These are phyloP conservation scores for Fundulus diaphanus DNA, from an alignment of 2,797 vertebrate genomes.

Conservation along the genomic window DNA sequence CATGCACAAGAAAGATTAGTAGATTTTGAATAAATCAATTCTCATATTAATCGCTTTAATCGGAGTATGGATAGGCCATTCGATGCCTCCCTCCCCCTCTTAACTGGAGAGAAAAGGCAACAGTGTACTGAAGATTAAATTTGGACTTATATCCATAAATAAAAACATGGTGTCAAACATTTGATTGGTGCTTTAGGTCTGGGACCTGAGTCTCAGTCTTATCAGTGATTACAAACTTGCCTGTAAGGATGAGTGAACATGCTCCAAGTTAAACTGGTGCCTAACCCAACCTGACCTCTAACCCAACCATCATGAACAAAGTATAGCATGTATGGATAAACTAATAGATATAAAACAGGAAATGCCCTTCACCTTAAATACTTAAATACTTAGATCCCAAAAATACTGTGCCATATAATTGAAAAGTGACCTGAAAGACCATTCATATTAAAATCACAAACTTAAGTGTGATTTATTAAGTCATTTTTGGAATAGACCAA, in stretches of 20 bases:
- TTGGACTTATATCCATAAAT: not conserved
- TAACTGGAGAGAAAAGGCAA: not conserved
- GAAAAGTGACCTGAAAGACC: not conserved
- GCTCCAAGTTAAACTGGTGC: not conserved
- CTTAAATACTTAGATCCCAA: not conserved
- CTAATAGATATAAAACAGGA: not conserved
- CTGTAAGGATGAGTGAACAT: not conserved
- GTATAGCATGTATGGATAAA: not conserved
- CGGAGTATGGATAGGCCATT: not conserved
- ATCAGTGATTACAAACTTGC: not conserved
- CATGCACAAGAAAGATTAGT: not conserved
- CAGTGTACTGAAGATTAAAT: not conserved
- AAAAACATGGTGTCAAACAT: not conserved
- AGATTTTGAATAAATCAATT: slow-evolving; percentile 2
- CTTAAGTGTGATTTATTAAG: too few species aligned
- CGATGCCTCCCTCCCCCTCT: not conserved
- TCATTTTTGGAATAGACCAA: too few species aligned
- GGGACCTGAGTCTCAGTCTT: not conserved
- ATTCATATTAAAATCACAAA: too few species aligned
- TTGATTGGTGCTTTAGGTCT: not conserved
- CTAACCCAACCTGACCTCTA: not conserved
- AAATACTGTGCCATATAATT: not conserved
- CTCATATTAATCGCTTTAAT: not conserved
- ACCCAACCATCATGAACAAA: not conserved
- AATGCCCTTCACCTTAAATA: not conserved